phyloP scores from a whole-genome alignment of 1,140 invertebrate species.

The Xylocopa sonorina region DNA sequence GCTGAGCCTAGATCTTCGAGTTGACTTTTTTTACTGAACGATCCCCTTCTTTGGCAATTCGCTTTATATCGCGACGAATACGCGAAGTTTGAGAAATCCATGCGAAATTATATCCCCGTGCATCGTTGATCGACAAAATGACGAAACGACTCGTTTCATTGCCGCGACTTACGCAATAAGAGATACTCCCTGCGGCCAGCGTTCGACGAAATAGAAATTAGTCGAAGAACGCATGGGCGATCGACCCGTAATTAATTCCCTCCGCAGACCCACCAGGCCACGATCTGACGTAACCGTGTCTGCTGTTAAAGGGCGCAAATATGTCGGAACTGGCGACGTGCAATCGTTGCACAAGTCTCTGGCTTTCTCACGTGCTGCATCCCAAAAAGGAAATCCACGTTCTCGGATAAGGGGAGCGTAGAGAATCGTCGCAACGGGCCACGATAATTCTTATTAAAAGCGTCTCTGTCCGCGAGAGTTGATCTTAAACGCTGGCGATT shows the following conservation, averaged over 20 bases:
- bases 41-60: slow-evolving; percentile 47
- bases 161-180: slow-evolving; percentile 65
- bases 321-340: not conserved
- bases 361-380: not conserved
- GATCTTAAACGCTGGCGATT: not conserved
- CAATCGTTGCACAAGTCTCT: too few relatives aligned
- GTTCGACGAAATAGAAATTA: slow-evolving; percentile 62
- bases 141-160: slow-evolving; percentile 68
- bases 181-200: slow-evolving; percentile 30
- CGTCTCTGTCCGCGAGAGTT: too few relatives aligned
- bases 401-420: too few relatives aligned
- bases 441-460: too few relatives aligned
- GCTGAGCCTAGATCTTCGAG: slow-evolving; percentile 3
- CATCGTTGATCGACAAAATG: slow-evolving; percentile 60
- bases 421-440: too few relatives aligned
- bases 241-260: slow-evolving; percentile 33
- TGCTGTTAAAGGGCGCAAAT: slow-evolving; percentile 15
- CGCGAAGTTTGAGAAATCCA: too few relatives aligned
- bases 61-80: slow-evolving; percentile 74
- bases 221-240: slow-evolving; percentile 24
- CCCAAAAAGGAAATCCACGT: not conserved
- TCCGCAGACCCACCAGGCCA: not conserved
- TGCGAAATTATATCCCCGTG: slow-evolving; percentile 28
- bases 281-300: slow-evolving; percentile 9
- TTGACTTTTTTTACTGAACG: slow-evolving; percentile 55